Conservation (phyloP, 2,797 vertebrate genomes). For the Rhynchotus rufescens region DNA sequence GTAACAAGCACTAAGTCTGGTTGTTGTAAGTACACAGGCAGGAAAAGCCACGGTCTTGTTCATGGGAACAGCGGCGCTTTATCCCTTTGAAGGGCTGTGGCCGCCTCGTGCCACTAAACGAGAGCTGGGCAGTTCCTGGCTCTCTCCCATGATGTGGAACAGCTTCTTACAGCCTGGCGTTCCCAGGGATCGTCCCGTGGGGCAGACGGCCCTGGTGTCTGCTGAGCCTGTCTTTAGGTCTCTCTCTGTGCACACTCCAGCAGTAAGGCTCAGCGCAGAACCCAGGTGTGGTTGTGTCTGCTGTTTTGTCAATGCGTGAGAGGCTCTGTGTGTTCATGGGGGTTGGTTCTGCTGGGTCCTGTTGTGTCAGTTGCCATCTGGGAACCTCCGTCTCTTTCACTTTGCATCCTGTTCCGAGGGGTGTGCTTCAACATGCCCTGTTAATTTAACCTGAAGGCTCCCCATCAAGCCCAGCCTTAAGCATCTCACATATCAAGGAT, state of each 20-base stretch:
- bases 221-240: background rate
- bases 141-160: background rate
- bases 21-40: background rate
- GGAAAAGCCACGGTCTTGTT: background rate
- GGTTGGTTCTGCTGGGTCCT: background rate
- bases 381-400: background rate
- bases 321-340: background rate
- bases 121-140: background rate
- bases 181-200: background rate
- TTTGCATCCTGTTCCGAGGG: background rate
- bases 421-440: background rate
- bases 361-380: background rate
- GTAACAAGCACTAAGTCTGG: background rate
- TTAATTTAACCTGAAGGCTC: background rate
- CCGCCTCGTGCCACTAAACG: background rate
- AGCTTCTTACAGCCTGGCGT: background rate
- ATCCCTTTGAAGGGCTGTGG: background rate
- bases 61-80: background rate
- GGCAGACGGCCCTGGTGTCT: background rate
- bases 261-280: background rate
- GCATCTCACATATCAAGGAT: background rate
- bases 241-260: background rate
- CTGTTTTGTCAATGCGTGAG: background rate
- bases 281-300: background rate
- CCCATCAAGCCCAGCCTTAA: background rate